phyloP scores from a whole-genome alignment of 64 coral and sea anemone genomes.

The Hydrozoanthus tunicans region DNA sequence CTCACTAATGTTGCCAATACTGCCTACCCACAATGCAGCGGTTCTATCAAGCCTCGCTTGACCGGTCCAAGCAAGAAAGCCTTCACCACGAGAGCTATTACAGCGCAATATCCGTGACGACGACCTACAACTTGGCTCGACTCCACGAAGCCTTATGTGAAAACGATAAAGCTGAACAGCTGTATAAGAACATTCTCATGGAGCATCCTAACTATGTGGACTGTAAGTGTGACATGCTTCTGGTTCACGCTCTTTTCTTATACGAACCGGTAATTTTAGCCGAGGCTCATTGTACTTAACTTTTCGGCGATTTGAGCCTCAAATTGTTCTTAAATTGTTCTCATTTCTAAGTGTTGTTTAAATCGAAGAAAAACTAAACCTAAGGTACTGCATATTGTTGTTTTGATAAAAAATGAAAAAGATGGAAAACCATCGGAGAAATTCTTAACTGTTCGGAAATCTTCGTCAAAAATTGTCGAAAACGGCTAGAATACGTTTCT shows the following conservation, averaged over 20 bases:
- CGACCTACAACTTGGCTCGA: slow-evolving; percentile 93
- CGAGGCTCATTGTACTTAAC: too few relatives aligned
- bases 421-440: too few relatives aligned
- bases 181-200: slow-evolving; percentile 97
- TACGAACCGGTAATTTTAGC: neutral
- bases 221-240: slow-evolving; percentile 72
- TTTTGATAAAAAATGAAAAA: too few relatives aligned
- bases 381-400: too few relatives aligned
- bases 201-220: slow-evolving; percentile 99
- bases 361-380: too few relatives aligned
- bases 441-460: too few relatives aligned
- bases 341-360: too few relatives aligned
- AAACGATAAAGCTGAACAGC: slow-evolving; percentile 88
- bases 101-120: slow-evolving; percentile 96
- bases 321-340: too few relatives aligned
- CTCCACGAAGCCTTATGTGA: slow-evolving; percentile 91
- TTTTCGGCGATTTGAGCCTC: too few relatives aligned
- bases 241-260: neutral
- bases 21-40: slow-evolving; percentile 35
- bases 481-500: too few relatives aligned
- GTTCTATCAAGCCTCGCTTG: slow-evolving; percentile 94
- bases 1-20: neutral
- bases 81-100: slow-evolving; percentile 94
- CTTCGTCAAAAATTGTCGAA: too few relatives aligned
- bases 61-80: slow-evolving; percentile 86